Evolutionary conservation across 1,140 invertebrate genomes (phyloP), one percentile per base, ranked within the genome.

Genomic region (Drosophila burlai): DNA sequence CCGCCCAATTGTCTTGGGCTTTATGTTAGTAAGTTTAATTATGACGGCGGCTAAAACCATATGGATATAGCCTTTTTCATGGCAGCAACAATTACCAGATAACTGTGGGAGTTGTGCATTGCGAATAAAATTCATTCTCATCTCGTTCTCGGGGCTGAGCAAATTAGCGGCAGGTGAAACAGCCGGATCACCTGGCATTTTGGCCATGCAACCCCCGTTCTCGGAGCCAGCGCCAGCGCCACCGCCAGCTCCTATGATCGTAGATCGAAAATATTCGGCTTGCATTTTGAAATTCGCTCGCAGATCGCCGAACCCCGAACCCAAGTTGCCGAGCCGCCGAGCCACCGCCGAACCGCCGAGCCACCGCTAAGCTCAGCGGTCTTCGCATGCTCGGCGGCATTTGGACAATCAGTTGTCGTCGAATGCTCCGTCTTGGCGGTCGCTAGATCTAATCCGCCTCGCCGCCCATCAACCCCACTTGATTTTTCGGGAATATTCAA

Each of bases 321-420:
- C 7, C 18, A 38, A 38, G 52, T 21, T 24, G 18, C 55, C 43
- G 38, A 57, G 7, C 57, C 49, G 54, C 38, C 42, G 54, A 71
- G 15, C 63, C 50, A n/a, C 63, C 50, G 64, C 49, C 42, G 60
- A 74, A 36, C 60, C 26, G 29, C 40, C 11, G 38, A 58, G 11
- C 58, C 45, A 36, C 47, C 58, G 59, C 31, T 38, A 43, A 60
- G 59, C 63, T 38, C 72, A 90, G 79, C 85, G 83, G 87, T 87
- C 89, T 91, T 91, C 78, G 87, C 69, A 71, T 76, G 83, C 58
- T 91, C 76, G 80, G 74, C 80, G 78, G 78, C 77, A 76, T 75
- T 91, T 91, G 87, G 87, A 80, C 87, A 87, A 84, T 91, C 87
- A 91, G 87, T 91, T 91, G 81, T 84, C 83, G 89, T 87, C 91